Base-by-base conservation (phyloP, 35 echinoderm and acorn worm species). In the Lytechinus variegatus region DNA sequence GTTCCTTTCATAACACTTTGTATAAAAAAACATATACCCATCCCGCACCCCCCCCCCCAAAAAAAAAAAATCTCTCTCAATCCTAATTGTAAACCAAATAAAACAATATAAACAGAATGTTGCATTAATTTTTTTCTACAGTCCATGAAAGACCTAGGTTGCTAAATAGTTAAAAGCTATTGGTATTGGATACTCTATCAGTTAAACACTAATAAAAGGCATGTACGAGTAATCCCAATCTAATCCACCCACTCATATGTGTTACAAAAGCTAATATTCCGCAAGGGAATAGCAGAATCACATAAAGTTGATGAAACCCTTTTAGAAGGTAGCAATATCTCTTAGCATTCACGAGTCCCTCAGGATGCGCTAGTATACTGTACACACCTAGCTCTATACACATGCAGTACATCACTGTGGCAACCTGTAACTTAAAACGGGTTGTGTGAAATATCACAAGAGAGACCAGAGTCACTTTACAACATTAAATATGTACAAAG, bases 241-340 rank as follows among this genome's bases (percentile, higher is more conserved):
- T 1, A 24, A 19, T 24, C 66, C 14, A 24, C 66, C 66, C 66
- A 79, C 66, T 24, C 66, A 79, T 16, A 79, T 79, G 16, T 79
- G n/a, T 79, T 79, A 79, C 66, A 21, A 79, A 79, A 24, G 16
- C 66, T n/a, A 24, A 79, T 79, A 79, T 79, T 19, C 16, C 19
- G 66, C 66, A 79, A 79, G 66, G 66, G 66, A 79, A 79, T 79
- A 79, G 66, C 3, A 79, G 66, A 79, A 79, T 79, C n/a, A 79
- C 66, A 24, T 79, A 6, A 79, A 79, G n/a, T 79, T 16, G 66
- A 79, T 79, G 66, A n/a, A 79, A 79, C 19, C 66, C 66, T 72
- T 72, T 72, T 79, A 79, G 66, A 79, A 24, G 66, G 66, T 79
- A 24, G 66, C 66, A n/a, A 79, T 24, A 79, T 8, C 66, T 79